These are phyloP conservation scores for Chrysomela aeneicollis DNA, from an alignment of 2,888 invertebrate genomes.

Conservation along the genomic window DNA sequence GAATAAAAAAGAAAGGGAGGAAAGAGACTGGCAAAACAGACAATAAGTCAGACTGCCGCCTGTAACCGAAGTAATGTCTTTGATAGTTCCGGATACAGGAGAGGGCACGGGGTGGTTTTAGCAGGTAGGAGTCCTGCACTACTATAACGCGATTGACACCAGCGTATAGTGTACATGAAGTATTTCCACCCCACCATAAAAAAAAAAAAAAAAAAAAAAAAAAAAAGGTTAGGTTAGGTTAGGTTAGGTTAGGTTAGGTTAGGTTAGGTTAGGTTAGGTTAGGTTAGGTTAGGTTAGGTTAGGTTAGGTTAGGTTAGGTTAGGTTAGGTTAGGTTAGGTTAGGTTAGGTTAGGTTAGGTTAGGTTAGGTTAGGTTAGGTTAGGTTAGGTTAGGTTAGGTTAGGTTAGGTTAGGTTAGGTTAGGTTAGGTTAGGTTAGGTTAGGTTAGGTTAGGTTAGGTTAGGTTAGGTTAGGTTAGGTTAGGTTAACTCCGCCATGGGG, in stretches of 20 bases:
- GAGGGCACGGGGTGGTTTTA: no score
- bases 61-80: no score
- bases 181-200: no score
- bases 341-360: slow-evolving; percentile 9
- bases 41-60: no score
- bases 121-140: no score
- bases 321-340: slow-evolving; percentile 4
- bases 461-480: neutral
- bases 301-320: slow-evolving; percentile 25
- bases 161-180: no score
- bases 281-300: slow-evolving; percentile 32
- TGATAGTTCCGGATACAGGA: no score
- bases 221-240: slow-evolving; percentile 32
- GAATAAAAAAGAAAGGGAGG: no score
- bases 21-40: no score
- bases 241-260: slow-evolving; percentile 25
- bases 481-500: neutral
- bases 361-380: neutral
- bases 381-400: neutral
- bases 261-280: slow-evolving; percentile 28
- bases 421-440: neutral
- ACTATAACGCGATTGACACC: no score
- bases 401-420: neutral
- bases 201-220: no score
- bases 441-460: neutral